Conservation (phyloP, 2,888 invertebrate species). For the Rhaphigaster nebulosa region DNA sequence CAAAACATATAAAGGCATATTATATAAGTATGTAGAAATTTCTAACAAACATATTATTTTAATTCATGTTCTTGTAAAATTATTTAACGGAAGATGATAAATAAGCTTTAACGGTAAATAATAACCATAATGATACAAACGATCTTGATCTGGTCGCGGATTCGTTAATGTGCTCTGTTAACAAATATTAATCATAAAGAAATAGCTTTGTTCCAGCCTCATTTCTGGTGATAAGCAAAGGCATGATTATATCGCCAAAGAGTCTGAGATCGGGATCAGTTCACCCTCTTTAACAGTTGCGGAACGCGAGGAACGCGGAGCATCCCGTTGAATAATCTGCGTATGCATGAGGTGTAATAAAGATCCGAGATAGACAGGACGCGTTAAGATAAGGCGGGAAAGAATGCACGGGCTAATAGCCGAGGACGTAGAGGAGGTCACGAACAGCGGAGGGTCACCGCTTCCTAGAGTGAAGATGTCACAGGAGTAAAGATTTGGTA, state of each 20-base stretch:
- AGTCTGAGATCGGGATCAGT: background rate
- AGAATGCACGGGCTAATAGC: conserved; percentile 40
- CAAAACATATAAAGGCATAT: no score
- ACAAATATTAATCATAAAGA: background rate
- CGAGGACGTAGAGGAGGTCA: conserved; percentile 26
- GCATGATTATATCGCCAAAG: background rate
- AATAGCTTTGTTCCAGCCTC: background rate
- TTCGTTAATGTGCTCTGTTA: background rate
- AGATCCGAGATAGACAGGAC: conserved; percentile 37
- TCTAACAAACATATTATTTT: no score
- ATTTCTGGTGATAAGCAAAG: background rate
- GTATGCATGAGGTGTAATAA: conserved; percentile 41
- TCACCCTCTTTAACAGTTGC: background rate
- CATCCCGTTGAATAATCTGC: conserved; percentile 32
- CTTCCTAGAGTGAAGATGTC: conserved; percentile 9
- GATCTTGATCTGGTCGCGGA: background rate
- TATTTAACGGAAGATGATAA: no score
- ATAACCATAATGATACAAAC: background rate
- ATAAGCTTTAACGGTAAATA: no score
- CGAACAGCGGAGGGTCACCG: conserved; percentile 16
- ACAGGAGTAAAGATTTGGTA: background rate
- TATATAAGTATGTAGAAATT: no score
- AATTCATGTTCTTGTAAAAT: no score
- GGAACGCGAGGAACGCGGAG: background rate
- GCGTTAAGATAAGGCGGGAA: background rate